Conservation (phyloP, 2,113 vertebrate genomes). For the Rhinolophus ferrumequinum region DNA sequence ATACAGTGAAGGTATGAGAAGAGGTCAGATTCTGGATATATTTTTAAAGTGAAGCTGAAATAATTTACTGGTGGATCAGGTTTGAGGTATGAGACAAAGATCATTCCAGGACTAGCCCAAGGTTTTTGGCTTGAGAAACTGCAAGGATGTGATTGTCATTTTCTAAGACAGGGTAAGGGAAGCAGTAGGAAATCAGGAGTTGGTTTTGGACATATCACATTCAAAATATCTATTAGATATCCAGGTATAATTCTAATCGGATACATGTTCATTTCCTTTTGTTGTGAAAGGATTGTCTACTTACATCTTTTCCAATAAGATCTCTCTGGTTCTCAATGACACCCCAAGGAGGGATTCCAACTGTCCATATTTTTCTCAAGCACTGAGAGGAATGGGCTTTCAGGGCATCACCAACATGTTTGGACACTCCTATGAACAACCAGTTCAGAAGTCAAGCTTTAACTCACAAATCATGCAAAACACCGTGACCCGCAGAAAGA, state of each 20-base stretch:
- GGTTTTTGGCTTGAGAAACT: not conserved
- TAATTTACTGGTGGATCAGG: not conserved
- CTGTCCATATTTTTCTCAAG: conserved; percentile 92
- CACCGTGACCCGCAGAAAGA: not conserved
- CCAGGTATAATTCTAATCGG: not conserved
- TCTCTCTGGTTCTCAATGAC: conserved; percentile 95
- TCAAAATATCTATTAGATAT: not conserved
- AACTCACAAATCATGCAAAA: conserved; percentile 34
- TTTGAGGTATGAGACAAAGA: not conserved
- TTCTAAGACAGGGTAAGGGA: not conserved
- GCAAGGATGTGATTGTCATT: not conserved
- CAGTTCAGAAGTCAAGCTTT: conserved; percentile 55
- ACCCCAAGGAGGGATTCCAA: conserved; percentile 96
- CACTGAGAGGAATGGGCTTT: conserved; percentile 91
- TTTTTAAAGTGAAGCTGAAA: not conserved
- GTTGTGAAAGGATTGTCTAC: conserved; percentile 71
- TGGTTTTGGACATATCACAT: not conserved
- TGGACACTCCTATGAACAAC: conserved; percentile 90
- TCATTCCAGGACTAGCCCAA: not conserved
- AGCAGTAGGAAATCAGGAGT: not conserved
- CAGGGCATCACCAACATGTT: conserved; percentile 94
- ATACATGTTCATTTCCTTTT: not conserved
- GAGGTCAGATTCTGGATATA: not conserved
- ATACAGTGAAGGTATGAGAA: not conserved
- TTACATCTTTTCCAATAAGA: conserved; percentile 95